These are phyloP conservation scores for Notarius quadriscutis DNA, from an alignment of 2,113 vertebrate species.

Conservation along the genomic window DNA sequence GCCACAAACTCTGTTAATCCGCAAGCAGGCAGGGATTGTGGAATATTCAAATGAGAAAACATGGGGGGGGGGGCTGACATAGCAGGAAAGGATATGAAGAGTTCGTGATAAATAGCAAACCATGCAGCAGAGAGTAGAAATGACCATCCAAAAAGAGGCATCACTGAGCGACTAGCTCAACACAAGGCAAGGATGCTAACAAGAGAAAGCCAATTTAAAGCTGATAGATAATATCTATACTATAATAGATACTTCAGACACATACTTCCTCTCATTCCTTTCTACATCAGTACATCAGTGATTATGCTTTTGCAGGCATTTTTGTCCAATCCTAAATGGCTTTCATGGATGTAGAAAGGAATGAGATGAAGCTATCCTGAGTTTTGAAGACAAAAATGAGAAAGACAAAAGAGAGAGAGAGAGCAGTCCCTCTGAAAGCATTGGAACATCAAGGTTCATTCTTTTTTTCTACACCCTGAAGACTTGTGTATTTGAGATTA, in stretches of 20 bases:
- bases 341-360: not conserved
- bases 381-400: not conserved
- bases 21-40: not conserved
- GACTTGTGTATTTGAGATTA: not conserved
- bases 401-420: not conserved
- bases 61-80: not conserved
- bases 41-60: not conserved
- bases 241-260: not conserved
- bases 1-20: not conserved
- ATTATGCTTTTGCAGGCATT: not conserved
- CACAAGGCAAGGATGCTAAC: not conserved
- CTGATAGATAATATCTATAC: not conserved
- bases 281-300: not conserved
- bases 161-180: not conserved
- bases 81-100: not conserved
- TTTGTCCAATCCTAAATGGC: not conserved
- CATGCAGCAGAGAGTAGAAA: not conserved
- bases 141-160: not conserved
- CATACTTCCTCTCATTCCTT: not conserved
- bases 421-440: not conserved
- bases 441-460: not conserved
- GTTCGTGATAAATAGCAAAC: not conserved
- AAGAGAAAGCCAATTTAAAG: not conserved
- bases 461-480: not conserved
- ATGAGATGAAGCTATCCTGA: not conserved